Base-by-base conservation (phyloP, 2,797 vertebrate species). In the Betta splendens region DNA sequence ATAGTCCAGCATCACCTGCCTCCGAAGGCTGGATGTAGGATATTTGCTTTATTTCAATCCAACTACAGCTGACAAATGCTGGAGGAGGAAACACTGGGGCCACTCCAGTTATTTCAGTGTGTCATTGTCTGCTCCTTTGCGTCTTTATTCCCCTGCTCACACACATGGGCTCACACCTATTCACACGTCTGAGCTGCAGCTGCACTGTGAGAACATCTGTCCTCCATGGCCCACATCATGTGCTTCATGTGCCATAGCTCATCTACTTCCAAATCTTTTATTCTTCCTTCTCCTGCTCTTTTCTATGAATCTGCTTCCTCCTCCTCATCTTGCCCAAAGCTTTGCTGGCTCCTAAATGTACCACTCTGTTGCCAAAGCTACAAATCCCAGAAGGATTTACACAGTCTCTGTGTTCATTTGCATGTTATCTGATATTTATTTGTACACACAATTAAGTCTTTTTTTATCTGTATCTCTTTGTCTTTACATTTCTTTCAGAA, bases 401-500 rank as follows among this genome's bases (percentile, higher is more conserved):
- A 69, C 57, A 69, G 66, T 18, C 31, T 47, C 44, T 50, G n/a
- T 77, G 73, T 77, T 71, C 44, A 51, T 81, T 73, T 69, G 31
- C 3, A 52, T 44, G 35, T 64, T 26, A 40, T 60, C 32, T 23
- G 18, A n/a, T 44, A 3, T 21, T 36, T 2, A 0, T 42, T 51
- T 35, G 22, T 9, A 40, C 48, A 28, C 18, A 20, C 5, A 9
- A 20, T 16, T 13, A 37, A 40, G 40, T 2, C n/a, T 10, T 12
- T 15, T 43, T 21, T 13, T 25, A 17, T 5, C 35, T 21, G 15
- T 9, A 9, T 15, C n/a, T 8, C 31, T 10, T 13, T 57, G 4
- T 49, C n/a, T 36, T n/a, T 38, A 13, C 79, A 57, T 77, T 65
- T 58, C 20, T 29, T 50, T 17, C 87, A 98, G 97, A 96, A 90